Conservation (phyloP, 2,888 invertebrate species). For the Criorhina ranunculi region DNA sequence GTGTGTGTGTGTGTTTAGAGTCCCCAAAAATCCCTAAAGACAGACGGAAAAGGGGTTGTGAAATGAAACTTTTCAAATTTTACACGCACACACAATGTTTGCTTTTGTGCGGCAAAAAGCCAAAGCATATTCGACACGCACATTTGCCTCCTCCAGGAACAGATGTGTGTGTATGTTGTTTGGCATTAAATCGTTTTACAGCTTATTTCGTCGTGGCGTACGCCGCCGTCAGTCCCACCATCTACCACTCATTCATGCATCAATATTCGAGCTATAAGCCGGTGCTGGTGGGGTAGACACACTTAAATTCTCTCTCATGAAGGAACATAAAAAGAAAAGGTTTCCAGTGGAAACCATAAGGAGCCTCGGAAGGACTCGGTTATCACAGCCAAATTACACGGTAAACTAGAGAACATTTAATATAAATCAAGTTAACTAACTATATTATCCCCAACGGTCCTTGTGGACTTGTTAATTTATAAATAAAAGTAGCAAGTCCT, state of each 20-base stretch:
- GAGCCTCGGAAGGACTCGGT: too few relatives aligned
- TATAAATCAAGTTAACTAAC: too few relatives aligned
- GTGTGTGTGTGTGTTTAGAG: too few relatives aligned
- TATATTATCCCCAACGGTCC: too few relatives aligned
- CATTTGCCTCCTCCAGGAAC: not conserved
- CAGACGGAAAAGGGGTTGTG: constrained; percentile 5
- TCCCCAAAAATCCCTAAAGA: not conserved
- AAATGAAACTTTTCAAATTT: constrained; percentile 4
- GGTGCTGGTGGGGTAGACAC: too few relatives aligned
- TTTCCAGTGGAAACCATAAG: too few relatives aligned
- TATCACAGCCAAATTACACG: too few relatives aligned
- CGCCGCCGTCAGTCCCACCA: not conserved
- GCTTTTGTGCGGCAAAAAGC: not conserved
- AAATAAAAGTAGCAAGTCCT: too few relatives aligned
- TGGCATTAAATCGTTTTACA: constrained; percentile 8
- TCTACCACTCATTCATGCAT: not conserved
- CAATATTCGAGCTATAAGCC: not conserved
- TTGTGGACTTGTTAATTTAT: too few relatives aligned
- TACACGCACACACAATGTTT: not conserved
- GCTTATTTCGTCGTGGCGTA: not conserved
- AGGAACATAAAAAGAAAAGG: too few relatives aligned
- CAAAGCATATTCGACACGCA: constrained; percentile 2
- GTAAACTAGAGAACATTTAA: too few relatives aligned
- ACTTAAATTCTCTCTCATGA: too few relatives aligned
- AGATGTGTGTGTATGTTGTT: not conserved